Base-by-base conservation (phyloP, 2,797 vertebrate species). In the Rhynchotus rufescens region DNA sequence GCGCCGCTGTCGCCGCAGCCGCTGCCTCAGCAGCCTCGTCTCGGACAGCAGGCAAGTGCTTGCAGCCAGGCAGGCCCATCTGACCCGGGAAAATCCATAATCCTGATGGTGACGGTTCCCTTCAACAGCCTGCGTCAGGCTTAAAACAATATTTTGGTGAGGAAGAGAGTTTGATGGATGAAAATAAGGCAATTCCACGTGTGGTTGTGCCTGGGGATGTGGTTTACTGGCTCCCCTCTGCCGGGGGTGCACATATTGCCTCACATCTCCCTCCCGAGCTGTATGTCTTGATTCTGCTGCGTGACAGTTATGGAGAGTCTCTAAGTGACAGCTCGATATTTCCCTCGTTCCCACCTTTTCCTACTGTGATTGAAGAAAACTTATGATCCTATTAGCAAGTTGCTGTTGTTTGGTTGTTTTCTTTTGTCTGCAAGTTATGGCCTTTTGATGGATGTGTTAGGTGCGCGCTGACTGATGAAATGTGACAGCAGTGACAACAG, bases 11-110 rank as follows among this genome's bases (percentile, higher is more conserved):
- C 20, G 69, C 84, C 78, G 61, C 80, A 79, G 82, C 57, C 0
- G 2, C 51, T 26, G 69, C 69, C 71, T 86, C 73, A 47, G 64
- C 67, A 90, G 69, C 67, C 87, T 91, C 57, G 72, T 92, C 92
- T 81, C 78, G 93, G 85, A 65, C 89, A 90, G 74, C n/a, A 54
- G 42, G 59, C 73, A 94, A 94, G 76, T 64, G 67, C 10, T 83
- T 89, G 92, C 56, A 92, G 65, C 81, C 93, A 88, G 45, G 83
- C 45, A 89, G 85, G 86, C 93, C 77, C 94, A 30, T 54, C 44
- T 94, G 92, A 94, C 95, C 93, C 93, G 81, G 78, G 91, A 90
- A 92, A 91, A 92, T 92, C 89, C 92, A 92, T 91, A 94, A 93
- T 96, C 81, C 94, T 94, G 72, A 68, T 47, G 38, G 65, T 84